Percentiles rank a stretch among this genome's conserved stretches.
Evolutionary conservation across 2,888 invertebrate genomes (phyloP).

Genomic region (Latheticus oryzae): DNA sequence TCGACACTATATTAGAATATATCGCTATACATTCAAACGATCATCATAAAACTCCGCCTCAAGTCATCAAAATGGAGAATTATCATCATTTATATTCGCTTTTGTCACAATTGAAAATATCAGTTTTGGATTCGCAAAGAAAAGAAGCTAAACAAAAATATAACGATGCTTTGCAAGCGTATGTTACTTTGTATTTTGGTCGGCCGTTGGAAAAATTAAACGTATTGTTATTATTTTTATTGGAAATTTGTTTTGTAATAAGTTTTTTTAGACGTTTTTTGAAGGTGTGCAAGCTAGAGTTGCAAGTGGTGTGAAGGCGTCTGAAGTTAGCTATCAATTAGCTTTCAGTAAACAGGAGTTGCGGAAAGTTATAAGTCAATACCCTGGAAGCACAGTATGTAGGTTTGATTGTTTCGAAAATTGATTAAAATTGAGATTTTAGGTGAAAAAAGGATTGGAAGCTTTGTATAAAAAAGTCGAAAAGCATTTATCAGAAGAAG

Average conservation of each 20-base stretch:
- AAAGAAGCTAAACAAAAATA: constrained; percentile 93
- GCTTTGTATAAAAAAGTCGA: constrained; percentile 95
- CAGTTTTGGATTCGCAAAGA: constrained; percentile 85
- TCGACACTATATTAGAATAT: constrained; percentile 86
- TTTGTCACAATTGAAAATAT: constrained; percentile 89
- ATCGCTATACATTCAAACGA: constrained; percentile 82
- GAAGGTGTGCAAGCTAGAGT: constrained; percentile 96
- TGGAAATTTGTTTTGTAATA: constrained; percentile 1
- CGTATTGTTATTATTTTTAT: constrained; percentile 70
- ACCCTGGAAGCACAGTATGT: constrained; percentile 83
- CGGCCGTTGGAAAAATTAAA: constrained; percentile 91
- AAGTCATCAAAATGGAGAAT: constrained; percentile 96
- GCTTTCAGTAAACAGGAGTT: constrained; percentile 97
- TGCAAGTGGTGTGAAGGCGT: constrained; percentile 93
- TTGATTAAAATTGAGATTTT: constrained; percentile 54
- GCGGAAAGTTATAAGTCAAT: constrained; percentile 92
- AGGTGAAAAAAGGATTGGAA: constrained; percentile 94
- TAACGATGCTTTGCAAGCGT: constrained; percentile 87
- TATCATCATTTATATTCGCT: constrained; percentile 92
- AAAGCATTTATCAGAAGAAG: constrained; percentile 96
- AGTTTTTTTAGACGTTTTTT: constrained; percentile 83
- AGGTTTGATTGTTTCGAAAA: neutral
- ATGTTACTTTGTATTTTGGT: constrained; percentile 96
- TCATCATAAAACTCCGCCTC: constrained; percentile 91
- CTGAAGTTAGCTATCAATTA: constrained; percentile 97